Base-by-base conservation (phyloP, 2,797 vertebrate genomes). In the Pangasius macronema region DNA sequence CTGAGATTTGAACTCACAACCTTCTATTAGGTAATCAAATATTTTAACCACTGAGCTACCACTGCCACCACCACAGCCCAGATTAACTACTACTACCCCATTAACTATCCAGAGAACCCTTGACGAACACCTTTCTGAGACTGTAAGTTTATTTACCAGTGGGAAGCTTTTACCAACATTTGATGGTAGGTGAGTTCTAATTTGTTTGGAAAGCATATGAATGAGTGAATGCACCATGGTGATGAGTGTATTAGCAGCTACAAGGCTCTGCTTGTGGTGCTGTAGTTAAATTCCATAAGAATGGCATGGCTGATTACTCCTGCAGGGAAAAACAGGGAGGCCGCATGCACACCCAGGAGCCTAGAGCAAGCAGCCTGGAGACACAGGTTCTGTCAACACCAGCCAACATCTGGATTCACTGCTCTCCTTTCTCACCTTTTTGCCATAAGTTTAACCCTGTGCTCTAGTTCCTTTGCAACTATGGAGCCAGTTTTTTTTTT, bases 321-420 rank as follows among this genome's bases (percentile, higher is more conserved):
- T 72, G 55, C 5, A 46, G 76, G 53, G 39, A 59, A 57, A 81
- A 84, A 82, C 65, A 59, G 1, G 24, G 33, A 76, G 36, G 63
- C 83, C 27, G 65, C 46, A 39, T 14, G 55, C 3, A 20, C 75
- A 81, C 70, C 46, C 49, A 76, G 67, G 51, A 86, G 87, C 55
- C 33, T 81, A 89, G 76, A 87, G 88, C 86, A 88, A 90, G 85
- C 65, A 65, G 67, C 65, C 86, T 83, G 81, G 89, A 89, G 91
- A 89, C 75, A 90, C 85, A 55, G 70, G 85, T 86, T 91, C 88
- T 82, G 70, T 93, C 92, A 92, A 87, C 89, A 91, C 89, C 61
- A 84, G 39, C 76, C 83, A 87, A 92, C 91, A 91, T 91, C 91
- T 91, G 90, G 86, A 86, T 73, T 87, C 53, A 24, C 81, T 65